These are phyloP conservation scores for Thamnophis sirtalis DNA, from an alignment of 2,113 vertebrate species.

Conservation along the genomic window DNA sequence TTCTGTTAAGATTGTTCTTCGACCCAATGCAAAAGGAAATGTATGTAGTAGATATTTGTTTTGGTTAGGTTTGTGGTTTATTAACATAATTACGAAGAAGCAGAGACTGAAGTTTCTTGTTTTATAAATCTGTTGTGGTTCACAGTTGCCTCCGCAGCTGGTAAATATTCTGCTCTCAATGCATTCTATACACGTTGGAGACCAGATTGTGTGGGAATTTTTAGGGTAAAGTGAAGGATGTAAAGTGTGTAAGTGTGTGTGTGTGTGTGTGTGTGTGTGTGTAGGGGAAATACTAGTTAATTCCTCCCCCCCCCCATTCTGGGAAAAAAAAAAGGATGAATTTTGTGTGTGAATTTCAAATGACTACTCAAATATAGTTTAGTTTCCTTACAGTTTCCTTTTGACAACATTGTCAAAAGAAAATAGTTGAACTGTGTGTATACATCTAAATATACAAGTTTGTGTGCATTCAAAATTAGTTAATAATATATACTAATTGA, in stretches of 20 bases:
- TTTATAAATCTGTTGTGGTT: constrained; percentile 56
- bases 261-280: background rate
- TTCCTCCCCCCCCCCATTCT: background rate
- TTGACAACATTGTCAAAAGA: constrained; percentile 12
- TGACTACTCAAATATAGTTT: constrained; percentile 36
- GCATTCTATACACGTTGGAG: constrained; percentile 54
- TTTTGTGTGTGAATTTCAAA: constrained; percentile 28
- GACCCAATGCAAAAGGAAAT: constrained; percentile 21
- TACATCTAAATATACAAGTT: constrained; percentile 12
- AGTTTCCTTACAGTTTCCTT: constrained; percentile 15
- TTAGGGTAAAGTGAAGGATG: constrained; percentile 28
- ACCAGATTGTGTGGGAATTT: constrained; percentile 42
- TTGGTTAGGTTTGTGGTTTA: constrained; percentile 56
- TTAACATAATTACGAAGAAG: constrained; percentile 60
- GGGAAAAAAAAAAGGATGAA: constrained; percentile 11
- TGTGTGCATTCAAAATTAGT: background rate
- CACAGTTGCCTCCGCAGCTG: constrained; percentile 51
- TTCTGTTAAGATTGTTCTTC: constrained; percentile 8
- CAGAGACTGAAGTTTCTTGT: constrained; percentile 43
- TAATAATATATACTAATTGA: background rate
- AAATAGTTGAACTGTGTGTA: background rate
- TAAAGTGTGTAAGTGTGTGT: constrained; percentile 5
- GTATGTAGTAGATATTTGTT: constrained; percentile 26
- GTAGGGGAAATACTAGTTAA: constrained; percentile 31
- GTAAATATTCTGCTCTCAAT: constrained; percentile 40